Evolutionary conservation across 2,113 vertebrate genomes (phyloP), one percentile per base, ranked within the genome.

Genomic region (Puntigrus tetrazona): DNA sequence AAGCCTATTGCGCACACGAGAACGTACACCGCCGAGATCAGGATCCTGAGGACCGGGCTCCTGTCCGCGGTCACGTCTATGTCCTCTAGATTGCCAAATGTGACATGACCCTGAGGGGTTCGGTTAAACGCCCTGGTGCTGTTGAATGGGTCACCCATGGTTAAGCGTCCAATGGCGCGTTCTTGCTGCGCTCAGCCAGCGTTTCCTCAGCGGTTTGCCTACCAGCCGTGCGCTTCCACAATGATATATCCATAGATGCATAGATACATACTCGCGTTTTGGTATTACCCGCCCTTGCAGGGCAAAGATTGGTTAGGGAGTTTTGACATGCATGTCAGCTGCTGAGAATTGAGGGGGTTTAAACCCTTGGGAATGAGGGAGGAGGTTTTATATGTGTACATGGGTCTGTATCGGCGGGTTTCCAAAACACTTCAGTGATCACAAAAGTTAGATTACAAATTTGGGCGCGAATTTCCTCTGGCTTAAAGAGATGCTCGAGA

Each of bases 1-100:
- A 86, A 59, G 0, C 61, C 81, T 2, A 83, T 67, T 25, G 79
- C 61, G 57, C 89, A 86, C 11, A 88, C 82, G 11, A 80, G 74
- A 20, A 81, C 75, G 43, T 88, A 87, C 72, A 82, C 61, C 11
- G 83, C 36, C 1, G 78, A 79, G 13, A 86, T 87, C 31, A 84
- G 36, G 7, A 83, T 41, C 25, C 72, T 36, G 36, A 89, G 18
- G 0, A 81, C 72, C 14, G 82, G 87, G 20, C 84, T 82, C 1
- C 69, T 65, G n/a, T 83, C 41, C 0, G 61, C 82, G 16, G 63
- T 22, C 16, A 83, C 5, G 4, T 87, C 85, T 25, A 82, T 50
- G 50, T 77, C 18, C 3, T 84, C 57, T 20, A 50, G 25, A 25
- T 55, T 83, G 47, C 41, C 31, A 57, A 81, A 84, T 29, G 25